A percentile compares a stretch with the other conserved stretches of the same genome.
Conservation (phyloP, 2,113 vertebrate genomes). For the Notiomystis cincta region DNA sequence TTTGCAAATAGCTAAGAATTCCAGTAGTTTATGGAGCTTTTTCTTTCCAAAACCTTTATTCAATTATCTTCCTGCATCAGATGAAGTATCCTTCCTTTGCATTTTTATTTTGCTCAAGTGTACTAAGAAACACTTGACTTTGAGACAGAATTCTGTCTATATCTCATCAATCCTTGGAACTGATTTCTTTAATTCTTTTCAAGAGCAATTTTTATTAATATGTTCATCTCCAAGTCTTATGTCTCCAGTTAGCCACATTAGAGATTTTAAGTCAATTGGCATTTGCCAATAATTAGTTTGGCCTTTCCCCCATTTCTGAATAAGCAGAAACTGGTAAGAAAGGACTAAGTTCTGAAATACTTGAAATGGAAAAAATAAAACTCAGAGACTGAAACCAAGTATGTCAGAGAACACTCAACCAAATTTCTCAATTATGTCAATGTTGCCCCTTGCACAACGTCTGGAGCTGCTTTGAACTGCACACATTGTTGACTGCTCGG, state of each 20-base stretch:
- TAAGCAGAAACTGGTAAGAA: not conserved
- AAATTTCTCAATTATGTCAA: not conserved
- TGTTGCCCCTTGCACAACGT: not conserved
- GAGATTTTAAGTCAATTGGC: not conserved
- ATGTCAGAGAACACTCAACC: not conserved
- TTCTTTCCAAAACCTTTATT: not conserved
- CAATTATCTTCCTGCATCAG: not conserved
- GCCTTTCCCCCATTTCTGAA: not conserved
- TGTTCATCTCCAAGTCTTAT: not conserved
- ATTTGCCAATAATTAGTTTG: not conserved
- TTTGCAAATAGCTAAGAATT: not conserved
- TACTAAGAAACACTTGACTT: not conserved
- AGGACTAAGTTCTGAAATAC: not conserved
- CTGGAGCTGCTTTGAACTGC: not conserved
- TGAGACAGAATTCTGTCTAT: not conserved
- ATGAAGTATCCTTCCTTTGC: not conserved
- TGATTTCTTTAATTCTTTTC: not conserved
- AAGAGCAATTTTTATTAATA: not conserved
- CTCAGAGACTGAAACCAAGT: not conserved
- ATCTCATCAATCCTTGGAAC: not conserved
- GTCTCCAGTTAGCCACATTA: not conserved
- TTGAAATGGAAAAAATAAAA: not conserved
- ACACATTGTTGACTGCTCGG: not conserved
- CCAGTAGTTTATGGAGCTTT: not conserved
- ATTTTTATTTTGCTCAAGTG: not conserved